phyloP scores from a whole-genome alignment of 2,888 invertebrate genomes.

The Hybos culiciformis region DNA sequence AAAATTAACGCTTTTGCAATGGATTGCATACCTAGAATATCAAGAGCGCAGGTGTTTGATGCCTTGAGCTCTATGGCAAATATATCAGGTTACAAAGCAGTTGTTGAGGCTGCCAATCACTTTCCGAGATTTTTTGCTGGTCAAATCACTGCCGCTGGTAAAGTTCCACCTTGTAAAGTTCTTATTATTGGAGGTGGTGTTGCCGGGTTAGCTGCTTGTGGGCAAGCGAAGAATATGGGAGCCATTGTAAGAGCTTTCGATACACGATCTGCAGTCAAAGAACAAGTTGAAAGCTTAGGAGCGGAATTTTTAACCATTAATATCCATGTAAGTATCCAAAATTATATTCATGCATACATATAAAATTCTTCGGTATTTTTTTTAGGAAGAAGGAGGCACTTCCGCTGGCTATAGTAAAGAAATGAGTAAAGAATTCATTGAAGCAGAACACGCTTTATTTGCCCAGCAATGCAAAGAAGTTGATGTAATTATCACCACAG shows the following conservation, averaged over 20 bases:
- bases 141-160: slow-evolving; percentile 81
- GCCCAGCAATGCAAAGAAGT: slow-evolving; percentile 75
- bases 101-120: slow-evolving; percentile 76
- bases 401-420: slow-evolving; percentile 72
- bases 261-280: slow-evolving; percentile 67
- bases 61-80: slow-evolving; percentile 87
- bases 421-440: slow-evolving; percentile 74
- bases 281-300: slow-evolving; percentile 76
- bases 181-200: slow-evolving; percentile 82
- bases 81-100: slow-evolving; percentile 76
- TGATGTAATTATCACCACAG: slow-evolving; percentile 79
- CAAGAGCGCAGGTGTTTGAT: slow-evolving; percentile 80
- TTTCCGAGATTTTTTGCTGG: slow-evolving; percentile 81
- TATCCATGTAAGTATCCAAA: slow-evolving; percentile 42
- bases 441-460: slow-evolving; percentile 73
- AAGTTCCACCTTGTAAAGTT: slow-evolving; percentile 79
- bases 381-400: slow-evolving; percentile 54
- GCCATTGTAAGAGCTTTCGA: slow-evolving; percentile 81
- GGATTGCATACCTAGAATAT: slow-evolving; percentile 81
- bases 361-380: background rate
- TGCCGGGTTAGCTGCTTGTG: slow-evolving; percentile 69
- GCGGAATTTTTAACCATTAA: slow-evolving; percentile 74
- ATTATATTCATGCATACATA: background rate
- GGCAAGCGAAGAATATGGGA: slow-evolving; percentile 74
- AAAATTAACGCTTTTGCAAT: slow-evolving; percentile 75